phyloP scores from a whole-genome alignment of 1,140 invertebrate genomes.

The Anadara kagoshimensis region DNA sequence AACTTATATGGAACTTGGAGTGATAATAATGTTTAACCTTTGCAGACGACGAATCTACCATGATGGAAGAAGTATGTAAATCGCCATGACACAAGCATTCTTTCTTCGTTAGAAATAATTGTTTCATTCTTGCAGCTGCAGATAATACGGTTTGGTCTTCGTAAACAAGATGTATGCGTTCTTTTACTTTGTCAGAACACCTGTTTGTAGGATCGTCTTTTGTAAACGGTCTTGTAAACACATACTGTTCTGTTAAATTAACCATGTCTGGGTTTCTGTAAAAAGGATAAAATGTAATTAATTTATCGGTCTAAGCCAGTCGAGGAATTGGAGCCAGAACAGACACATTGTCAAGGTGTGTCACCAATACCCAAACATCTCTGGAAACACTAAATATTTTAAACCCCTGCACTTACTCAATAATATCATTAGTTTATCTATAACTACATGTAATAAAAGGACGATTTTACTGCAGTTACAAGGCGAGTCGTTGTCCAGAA shows the following conservation, averaged over 20 bases:
- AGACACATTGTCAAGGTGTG: too few species aligned
- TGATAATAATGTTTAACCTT: constrained; percentile 43
- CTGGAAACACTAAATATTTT: too few species aligned
- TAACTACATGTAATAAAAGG: too few species aligned
- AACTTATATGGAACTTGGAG: too few species aligned
- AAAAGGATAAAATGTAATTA: background rate
- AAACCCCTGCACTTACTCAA: too few species aligned
- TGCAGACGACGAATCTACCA: constrained; percentile 46
- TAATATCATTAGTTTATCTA: too few species aligned
- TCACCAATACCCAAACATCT: too few species aligned
- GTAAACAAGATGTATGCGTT: constrained; percentile 32
- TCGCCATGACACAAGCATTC: constrained; percentile 63
- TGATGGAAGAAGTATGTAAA: constrained; percentile 59
- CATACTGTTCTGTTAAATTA: constrained; percentile 48
- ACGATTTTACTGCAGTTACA: too few species aligned
- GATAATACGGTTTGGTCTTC: constrained; percentile 42
- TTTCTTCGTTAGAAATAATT: constrained; percentile 56
- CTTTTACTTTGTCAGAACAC: constrained; percentile 42
- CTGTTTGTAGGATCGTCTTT: constrained; percentile 46
- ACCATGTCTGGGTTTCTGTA: constrained; percentile 52
- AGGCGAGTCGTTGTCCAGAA: too few species aligned
- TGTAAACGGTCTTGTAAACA: constrained; percentile 56
- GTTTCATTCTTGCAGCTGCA: constrained; percentile 42
- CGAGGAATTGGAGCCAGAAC: background rate
- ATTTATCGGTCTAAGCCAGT: too few species aligned